phyloP scores from a whole-genome alignment of 1,140 invertebrate species.

The Psilanteris sp. region DNA sequence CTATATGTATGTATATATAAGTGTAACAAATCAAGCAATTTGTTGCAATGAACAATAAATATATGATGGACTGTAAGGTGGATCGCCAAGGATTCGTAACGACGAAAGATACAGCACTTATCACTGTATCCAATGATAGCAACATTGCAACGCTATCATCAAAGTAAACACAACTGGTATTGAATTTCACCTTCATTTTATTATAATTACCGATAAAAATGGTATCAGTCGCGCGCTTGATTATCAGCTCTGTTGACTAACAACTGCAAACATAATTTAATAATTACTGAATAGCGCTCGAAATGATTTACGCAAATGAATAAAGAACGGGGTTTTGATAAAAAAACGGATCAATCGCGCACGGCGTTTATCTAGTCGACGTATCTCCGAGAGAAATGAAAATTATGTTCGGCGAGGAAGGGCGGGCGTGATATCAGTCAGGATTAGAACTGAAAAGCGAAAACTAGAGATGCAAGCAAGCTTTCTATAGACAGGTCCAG shows the following conservation, averaged over 20 bases:
- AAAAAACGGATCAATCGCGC: too few species aligned
- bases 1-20: too few species aligned
- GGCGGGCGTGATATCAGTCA: constrained; percentile 38
- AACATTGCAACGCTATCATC: constrained; percentile 7
- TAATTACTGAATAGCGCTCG: constrained; percentile 14
- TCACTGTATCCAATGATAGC: constrained; percentile 33
- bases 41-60: too few species aligned
- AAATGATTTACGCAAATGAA: too few species aligned
- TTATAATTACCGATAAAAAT: constrained; percentile 42
- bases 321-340: too few species aligned
- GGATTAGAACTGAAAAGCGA: constrained; percentile 8
- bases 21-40: too few species aligned
- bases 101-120: constrained; percentile 37
- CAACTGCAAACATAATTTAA: constrained; percentile 14
- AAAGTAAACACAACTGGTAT: constrained; percentile 34
- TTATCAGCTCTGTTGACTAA: constrained; percentile 24
- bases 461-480: too few species aligned
- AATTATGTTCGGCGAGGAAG: too few species aligned
- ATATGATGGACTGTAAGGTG: too few species aligned
- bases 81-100: too few species aligned
- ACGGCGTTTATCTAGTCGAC: constrained; percentile 20
- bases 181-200: constrained; percentile 42
- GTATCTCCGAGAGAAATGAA: constrained; percentile 51
- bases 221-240: constrained; percentile 4
- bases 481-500: too few species aligned